Conservation (phyloP, 2,888 invertebrate genomes). For the Stratiomys singularior region DNA sequence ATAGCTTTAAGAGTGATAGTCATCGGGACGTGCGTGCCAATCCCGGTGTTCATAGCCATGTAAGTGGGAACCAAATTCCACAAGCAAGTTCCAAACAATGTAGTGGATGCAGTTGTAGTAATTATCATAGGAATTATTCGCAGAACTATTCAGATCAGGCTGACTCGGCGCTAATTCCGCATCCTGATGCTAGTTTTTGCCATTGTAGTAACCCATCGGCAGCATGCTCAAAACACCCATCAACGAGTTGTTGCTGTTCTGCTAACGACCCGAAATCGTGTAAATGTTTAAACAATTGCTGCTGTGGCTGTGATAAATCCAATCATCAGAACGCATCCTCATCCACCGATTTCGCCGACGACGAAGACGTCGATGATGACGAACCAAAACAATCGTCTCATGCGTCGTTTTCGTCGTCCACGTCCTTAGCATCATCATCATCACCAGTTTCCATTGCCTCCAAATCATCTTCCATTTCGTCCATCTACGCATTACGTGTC, state of each 20-base stretch:
- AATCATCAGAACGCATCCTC: conserved; percentile 34
- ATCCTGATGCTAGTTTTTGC: background rate
- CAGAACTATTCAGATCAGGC: conserved; percentile 3
- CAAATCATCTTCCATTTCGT: conserved; percentile 28
- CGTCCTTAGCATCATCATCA: conserved; percentile 30
- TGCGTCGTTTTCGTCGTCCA: conserved; percentile 1
- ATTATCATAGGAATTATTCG: conserved; percentile 2
- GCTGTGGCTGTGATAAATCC: conserved; percentile 56
- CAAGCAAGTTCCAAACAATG: background rate
- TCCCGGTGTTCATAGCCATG: conserved; percentile 40
- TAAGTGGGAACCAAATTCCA: conserved; percentile 29
- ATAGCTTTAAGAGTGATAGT: conserved; percentile 48
- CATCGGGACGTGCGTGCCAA: conserved; percentile 33
- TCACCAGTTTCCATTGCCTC: conserved; percentile 19
- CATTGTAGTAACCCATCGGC: conserved; percentile 14
- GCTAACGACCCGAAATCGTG: background rate
- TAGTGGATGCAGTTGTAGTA: conserved; percentile 29
- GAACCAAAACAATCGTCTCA: conserved; percentile 36
- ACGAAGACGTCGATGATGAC: conserved; percentile 26
- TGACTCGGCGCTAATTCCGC: conserved; percentile 29
- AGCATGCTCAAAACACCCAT: conserved; percentile 1
- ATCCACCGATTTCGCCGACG: conserved; percentile 18
- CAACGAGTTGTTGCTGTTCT: conserved; percentile 5
- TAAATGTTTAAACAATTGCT: conserved; percentile 56
- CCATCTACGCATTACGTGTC: conserved; percentile 2